These are phyloP conservation scores for Gymnobelideus leadbeateri DNA, from an alignment of 2,113 vertebrate genomes.

Conservation along the genomic window DNA sequence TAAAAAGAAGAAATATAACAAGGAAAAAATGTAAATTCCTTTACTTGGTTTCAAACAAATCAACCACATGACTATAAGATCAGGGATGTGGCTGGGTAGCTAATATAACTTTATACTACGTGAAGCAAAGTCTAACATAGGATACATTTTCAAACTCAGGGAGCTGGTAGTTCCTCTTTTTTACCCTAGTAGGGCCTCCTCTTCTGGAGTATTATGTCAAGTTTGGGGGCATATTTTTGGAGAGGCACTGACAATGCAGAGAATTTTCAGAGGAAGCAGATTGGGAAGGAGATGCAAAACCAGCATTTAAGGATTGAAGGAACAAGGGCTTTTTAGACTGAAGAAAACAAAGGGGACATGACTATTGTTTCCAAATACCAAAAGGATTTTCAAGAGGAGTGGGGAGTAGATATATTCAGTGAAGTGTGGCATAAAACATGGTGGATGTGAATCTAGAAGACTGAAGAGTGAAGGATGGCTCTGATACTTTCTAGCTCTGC, in stretches of 20 bases:
- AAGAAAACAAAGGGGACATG: background rate
- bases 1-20: background rate
- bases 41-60: background rate
- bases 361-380: background rate
- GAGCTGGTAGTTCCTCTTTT: background rate
- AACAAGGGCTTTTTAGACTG: background rate
- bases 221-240: background rate
- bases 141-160: background rate
- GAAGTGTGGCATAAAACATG: background rate
- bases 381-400: background rate
- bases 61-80: background rate
- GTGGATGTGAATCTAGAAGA: background rate
- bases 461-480: background rate
- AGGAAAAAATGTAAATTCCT: background rate
- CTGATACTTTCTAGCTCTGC: too few species aligned
- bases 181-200: background rate
- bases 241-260: background rate
- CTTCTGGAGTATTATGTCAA: background rate
- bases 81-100: background rate
- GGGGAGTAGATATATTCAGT: background rate
- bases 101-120: background rate
- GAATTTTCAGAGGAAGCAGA: background rate
- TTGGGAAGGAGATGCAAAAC: background rate
- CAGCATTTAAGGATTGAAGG: background rate
- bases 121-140: background rate